These are phyloP conservation scores for Protodeltote pygarga DNA, from an alignment of 2,888 invertebrate genomes.

Conservation along the genomic window DNA sequence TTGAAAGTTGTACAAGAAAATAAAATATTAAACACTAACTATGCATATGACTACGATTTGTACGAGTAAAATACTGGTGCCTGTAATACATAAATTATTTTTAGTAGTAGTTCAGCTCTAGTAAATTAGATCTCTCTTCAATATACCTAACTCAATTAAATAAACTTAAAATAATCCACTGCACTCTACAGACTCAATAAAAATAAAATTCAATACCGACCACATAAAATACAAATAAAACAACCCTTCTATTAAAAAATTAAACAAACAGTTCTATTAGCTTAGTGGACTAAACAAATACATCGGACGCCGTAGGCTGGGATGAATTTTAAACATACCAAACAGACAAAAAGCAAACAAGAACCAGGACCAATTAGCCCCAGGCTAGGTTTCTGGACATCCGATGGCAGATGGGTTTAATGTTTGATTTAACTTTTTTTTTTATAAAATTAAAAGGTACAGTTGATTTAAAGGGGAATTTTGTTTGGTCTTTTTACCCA, in stretches of 20 bases:
- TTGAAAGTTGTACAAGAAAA: too few relatives aligned
- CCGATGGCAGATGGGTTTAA: constrained; percentile 55
- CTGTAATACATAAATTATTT: too few relatives aligned
- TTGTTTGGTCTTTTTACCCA: constrained; percentile 3
- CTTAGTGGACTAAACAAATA: constrained; percentile 72
- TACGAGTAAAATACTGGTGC: too few relatives aligned
- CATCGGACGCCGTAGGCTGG: constrained; percentile 60
- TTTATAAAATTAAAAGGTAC: constrained; percentile 7
- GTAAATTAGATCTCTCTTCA: too few relatives aligned
- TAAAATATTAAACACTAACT: too few relatives aligned
- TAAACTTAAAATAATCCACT: neutral
- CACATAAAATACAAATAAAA: constrained; percentile 56
- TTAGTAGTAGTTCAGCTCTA: too few relatives aligned
- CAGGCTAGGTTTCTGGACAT: constrained; percentile 65
- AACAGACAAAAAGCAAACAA: constrained; percentile 65
- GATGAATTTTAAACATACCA: constrained; percentile 72
- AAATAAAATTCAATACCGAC: constrained; percentile 41
- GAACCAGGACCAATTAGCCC: constrained; percentile 72
- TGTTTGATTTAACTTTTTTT: constrained; percentile 49
- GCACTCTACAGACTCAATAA: constrained; percentile 29
- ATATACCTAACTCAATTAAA: neutral
- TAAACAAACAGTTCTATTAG: constrained; percentile 72
- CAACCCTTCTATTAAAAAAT: constrained; percentile 68
- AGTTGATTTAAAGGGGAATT: neutral
- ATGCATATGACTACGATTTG: too few relatives aligned